Conservation (phyloP, 2,797 vertebrate species). For the Cossypha niveicapilla region DNA sequence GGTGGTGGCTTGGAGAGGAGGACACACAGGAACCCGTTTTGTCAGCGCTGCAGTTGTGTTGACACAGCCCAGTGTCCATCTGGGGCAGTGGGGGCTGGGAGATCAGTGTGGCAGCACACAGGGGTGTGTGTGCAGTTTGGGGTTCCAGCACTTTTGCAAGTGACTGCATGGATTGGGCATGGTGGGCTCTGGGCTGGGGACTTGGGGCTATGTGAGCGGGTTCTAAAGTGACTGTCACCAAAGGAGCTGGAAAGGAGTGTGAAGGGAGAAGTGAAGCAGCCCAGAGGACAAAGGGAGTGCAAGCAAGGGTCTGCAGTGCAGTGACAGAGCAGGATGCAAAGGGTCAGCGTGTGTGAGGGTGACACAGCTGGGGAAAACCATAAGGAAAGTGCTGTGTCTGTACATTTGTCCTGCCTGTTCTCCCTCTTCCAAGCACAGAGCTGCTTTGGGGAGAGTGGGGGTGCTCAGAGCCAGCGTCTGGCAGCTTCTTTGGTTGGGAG, state of each 20-base stretch:
- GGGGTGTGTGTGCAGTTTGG: background rate
- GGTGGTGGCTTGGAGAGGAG: background rate
- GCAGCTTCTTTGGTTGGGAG: accelerated
- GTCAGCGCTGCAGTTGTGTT: background rate
- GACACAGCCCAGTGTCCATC: too few species aligned
- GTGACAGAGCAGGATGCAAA: background rate
- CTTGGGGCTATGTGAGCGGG: background rate
- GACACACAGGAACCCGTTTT: accelerated
- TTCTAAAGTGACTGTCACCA: background rate
- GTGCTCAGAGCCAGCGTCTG: background rate
- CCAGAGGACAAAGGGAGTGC: background rate
- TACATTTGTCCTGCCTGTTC: background rate
- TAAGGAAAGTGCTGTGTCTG: background rate
- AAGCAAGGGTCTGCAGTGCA: background rate
- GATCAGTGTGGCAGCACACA: accelerated
- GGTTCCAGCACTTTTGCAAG: background rate
- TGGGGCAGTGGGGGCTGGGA: background rate
- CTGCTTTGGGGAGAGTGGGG: background rate
- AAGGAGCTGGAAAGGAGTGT: background rate
- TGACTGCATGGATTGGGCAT: accelerated
- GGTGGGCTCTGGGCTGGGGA: background rate
- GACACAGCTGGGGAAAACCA: background rate
- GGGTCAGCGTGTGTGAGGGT: background rate
- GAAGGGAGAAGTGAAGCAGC: background rate
- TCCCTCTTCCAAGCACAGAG: accelerated